phyloP scores from a whole-genome alignment of 64 coral and sea anemone species.

The Montipora efflorescens region DNA sequence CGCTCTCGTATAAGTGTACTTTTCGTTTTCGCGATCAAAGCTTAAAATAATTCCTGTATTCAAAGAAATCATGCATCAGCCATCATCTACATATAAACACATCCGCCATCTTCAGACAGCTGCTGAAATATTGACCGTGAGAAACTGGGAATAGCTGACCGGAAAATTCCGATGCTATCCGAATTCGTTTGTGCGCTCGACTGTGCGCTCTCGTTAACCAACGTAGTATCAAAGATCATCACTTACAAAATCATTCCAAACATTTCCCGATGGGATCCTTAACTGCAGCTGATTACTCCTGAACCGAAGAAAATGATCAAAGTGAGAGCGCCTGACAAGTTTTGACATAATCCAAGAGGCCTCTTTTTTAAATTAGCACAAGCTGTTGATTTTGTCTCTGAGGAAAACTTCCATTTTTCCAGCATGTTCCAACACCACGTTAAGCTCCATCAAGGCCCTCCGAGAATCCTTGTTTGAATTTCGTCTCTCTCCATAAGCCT shows the following conservation, averaged over 20 bases:
- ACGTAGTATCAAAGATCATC: background rate
- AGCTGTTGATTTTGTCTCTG: background rate
- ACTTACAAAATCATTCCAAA: constrained; percentile 89
- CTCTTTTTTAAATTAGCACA: background rate
- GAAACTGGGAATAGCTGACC: background rate
- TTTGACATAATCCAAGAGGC: constrained; percentile 33
- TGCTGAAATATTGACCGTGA: constrained; percentile 20
- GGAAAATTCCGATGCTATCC: constrained; percentile 4
- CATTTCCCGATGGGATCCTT: constrained; percentile 52
- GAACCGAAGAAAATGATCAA: constrained; percentile 71
- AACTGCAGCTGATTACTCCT: constrained; percentile 54
- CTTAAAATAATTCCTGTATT: background rate
- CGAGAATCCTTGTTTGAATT: background rate
- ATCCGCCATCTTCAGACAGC: constrained; percentile 39
- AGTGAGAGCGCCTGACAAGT: constrained; percentile 74
- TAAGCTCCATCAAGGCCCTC: background rate
- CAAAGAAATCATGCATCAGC: too few species aligned
- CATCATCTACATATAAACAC: background rate
- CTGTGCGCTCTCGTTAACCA: too few species aligned
- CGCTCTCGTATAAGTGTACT: background rate
- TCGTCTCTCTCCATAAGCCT: background rate
- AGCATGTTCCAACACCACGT: background rate
- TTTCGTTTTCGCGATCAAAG: background rate
- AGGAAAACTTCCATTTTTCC: background rate
- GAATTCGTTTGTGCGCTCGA: background rate